Evolutionary conservation across 2,888 invertebrate species (phyloP), one percentile per base, ranked within the genome.

Genomic region (Pammene fasciana): DNA sequence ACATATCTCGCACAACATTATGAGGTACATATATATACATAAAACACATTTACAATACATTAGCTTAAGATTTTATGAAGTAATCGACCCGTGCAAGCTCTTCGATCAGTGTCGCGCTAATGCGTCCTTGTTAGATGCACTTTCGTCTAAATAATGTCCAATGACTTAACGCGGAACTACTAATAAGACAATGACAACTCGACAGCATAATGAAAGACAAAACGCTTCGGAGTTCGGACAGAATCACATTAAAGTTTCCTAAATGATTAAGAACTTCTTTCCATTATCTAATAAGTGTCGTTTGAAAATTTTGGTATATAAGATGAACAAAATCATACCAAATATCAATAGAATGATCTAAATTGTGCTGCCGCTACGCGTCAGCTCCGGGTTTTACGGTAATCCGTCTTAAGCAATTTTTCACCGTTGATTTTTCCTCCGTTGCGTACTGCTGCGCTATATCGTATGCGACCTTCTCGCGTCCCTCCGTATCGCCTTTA

Each of bases 401-500:
- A 48, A 48, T 61, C 61, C 61, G 38, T 36, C 61, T 48, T 45
- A 14, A 59, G 59, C 60, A 43, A 60, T 60, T 38, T 45, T 36
- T 45, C 67, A 67, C 50, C 50, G 26, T 52, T 52, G 60, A 3
- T 26, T 26, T 67, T 67, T 57, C 66, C 14, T 57, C 7, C 60
- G 26, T 50, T 52, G 48, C 14, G 38, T 26, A 54, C 60, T 52
- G 34, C 43, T 26, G 13, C 48, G 41, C 14, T 67, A 46, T 43
- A 43, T 41, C 57, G 26, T 43, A 43, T 38, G 50, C 65, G 65
- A 48, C 59, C 65, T 65, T 60, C 57, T 38, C 61, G 41, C 61
- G 65, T 65, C 70, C 70, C 68, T 59, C 34, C 68, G 70, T 59
- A 65, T 70, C 60, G 55, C 61, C 43, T 65, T 70, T 70, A 65